These are phyloP conservation scores for Anoplophora glabripennis DNA, from an alignment of 1,140 invertebrate genomes.

Conservation along the genomic window DNA sequence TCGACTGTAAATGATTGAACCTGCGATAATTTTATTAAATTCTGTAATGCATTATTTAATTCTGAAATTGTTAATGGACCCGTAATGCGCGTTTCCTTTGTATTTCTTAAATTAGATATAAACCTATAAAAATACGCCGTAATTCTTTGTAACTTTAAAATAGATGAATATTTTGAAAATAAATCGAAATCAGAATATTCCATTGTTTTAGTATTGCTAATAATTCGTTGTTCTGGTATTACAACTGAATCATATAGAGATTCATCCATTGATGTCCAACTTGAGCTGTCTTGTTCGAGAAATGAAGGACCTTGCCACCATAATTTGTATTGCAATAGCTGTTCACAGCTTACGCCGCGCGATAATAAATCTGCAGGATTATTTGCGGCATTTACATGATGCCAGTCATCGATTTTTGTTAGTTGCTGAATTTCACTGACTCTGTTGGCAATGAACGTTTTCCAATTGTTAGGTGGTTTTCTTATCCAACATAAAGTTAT, in stretches of 20 bases:
- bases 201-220: too few species aligned
- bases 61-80: neutral
- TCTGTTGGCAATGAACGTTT: conserved; percentile 45
- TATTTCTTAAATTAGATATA: neutral
- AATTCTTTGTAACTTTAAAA: conserved; percentile 1
- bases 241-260: too few species aligned
- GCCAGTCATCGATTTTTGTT: conserved; percentile 36
- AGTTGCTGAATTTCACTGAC: conserved; percentile 42
- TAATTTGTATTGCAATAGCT: conserved; percentile 30
- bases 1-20: too few species aligned
- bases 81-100: neutral
- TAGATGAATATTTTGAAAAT: neutral
- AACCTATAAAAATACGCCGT: neutral
- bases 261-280: neutral
- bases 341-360: conserved; percentile 19
- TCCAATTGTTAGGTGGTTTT: conserved; percentile 36
- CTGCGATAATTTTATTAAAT: too few species aligned
- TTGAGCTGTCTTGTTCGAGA: neutral
- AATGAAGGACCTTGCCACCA: conserved; percentile 43
- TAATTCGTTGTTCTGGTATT: too few species aligned
- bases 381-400: conserved; percentile 30
- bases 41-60: too few species aligned
- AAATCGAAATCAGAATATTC: neutral
- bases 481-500: conserved; percentile 46
- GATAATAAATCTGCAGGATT: conserved; percentile 40